Conservation (phyloP, 1,140 invertebrate genomes). For the Sarcophaga bullata region DNA sequence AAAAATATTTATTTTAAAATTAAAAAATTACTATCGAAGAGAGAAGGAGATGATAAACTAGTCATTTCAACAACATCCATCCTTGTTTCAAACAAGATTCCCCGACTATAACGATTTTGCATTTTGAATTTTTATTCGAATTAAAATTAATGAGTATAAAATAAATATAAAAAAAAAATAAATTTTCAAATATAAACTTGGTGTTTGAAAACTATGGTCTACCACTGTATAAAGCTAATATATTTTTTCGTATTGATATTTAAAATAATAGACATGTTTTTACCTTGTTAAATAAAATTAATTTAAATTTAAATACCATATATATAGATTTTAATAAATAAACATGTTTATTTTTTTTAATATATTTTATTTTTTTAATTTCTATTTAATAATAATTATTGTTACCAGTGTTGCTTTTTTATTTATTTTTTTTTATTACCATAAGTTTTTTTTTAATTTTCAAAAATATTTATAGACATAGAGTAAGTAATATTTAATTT, state of each 20-base stretch:
- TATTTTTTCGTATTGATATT: not conserved
- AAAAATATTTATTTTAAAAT: too few species aligned
- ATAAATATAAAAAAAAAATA: too few species aligned
- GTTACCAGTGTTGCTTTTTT: constrained; percentile 14
- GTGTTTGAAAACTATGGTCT: too few species aligned
- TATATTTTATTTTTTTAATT: constrained; percentile 4
- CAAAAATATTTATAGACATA: constrained; percentile 31
- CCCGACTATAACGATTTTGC: too few species aligned
- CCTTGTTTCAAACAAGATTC: too few species aligned
- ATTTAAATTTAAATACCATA: not conserved
- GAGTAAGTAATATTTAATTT: constrained; percentile 13
- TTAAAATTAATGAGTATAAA: too few species aligned
- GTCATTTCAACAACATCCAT: too few species aligned
- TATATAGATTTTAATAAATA: not conserved
- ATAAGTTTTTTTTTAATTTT: not conserved
- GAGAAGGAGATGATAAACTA: too few species aligned
- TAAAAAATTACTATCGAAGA: too few species aligned
- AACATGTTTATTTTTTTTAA: not conserved
- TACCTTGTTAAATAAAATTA: not conserved
- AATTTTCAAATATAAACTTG: too few species aligned
- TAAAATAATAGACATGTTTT: not conserved
- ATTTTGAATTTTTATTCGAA: too few species aligned
- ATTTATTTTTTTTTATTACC: not conserved
- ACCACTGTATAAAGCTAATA: too few species aligned
- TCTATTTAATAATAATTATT: constrained; percentile 32